Percentiles rank a stretch among this genome's conserved stretches.
phyloP scores from a whole-genome alignment of 2,888 invertebrate species.

The Oligia latruncula region DNA sequence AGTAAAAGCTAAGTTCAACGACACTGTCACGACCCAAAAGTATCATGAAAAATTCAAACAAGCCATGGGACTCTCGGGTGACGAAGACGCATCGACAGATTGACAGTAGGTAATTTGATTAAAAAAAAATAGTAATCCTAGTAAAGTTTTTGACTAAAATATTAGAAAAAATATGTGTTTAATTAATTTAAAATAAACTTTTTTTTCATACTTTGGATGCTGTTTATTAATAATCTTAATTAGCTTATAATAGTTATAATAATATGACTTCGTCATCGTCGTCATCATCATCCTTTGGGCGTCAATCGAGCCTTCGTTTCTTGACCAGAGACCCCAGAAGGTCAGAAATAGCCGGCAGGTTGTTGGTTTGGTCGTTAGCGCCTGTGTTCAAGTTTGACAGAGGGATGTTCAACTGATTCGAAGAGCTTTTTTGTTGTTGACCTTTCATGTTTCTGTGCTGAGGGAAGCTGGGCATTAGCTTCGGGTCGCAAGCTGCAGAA shows the following conservation, averaged over 20 bases:
- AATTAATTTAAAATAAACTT: slow-evolving; percentile 68
- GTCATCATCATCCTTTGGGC: background rate
- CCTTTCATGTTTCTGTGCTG: slow-evolving; percentile 97
- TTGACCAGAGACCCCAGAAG: slow-evolving; percentile 95
- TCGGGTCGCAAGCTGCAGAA: slow-evolving; percentile 96
- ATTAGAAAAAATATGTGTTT: slow-evolving; percentile 54
- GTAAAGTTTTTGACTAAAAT: slow-evolving; percentile 67
- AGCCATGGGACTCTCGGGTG: slow-evolving; percentile 86
- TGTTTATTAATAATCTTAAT: slow-evolving; percentile 60
- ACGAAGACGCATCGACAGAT: slow-evolving; percentile 85
- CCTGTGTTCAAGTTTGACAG: slow-evolving; percentile 89
- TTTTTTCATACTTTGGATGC: slow-evolving; percentile 40
- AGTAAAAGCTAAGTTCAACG: slow-evolving; percentile 79
- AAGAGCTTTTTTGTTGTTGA: slow-evolving; percentile 78
- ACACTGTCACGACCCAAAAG: slow-evolving; percentile 77
- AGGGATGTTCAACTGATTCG: slow-evolving; percentile 85
- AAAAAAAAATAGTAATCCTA: slow-evolving; percentile 71
- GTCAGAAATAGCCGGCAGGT: slow-evolving; percentile 95
- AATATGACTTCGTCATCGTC: slow-evolving; percentile 17
- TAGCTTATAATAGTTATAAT: slow-evolving; percentile 26
- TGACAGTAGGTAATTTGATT: slow-evolving; percentile 62
- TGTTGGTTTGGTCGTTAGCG: slow-evolving; percentile 93
- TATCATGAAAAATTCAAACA: slow-evolving; percentile 84
- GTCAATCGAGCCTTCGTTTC: slow-evolving; percentile 93
- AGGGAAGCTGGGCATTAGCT: slow-evolving; percentile 99